Percentiles rank a stretch among this genome's conserved stretches.
phyloP scores from a whole-genome alignment of 1,140 invertebrate species.

The Mactra quadrangularis region DNA sequence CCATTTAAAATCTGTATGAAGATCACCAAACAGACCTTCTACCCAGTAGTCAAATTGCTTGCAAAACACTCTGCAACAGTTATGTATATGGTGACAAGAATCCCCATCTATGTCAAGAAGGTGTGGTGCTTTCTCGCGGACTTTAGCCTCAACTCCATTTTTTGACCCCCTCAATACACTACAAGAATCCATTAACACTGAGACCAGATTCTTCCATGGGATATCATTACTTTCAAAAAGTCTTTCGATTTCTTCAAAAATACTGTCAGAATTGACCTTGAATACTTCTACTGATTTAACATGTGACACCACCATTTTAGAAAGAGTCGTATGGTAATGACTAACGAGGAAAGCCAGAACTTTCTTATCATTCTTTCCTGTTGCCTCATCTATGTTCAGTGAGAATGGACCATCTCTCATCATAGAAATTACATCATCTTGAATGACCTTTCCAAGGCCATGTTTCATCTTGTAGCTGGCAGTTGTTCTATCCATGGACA shows the following conservation, averaged over 20 bases:
- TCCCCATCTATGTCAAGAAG: conserved; percentile 76
- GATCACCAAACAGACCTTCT: conserved; percentile 64
- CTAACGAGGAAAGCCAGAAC: conserved; percentile 51
- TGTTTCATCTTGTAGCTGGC: conserved; percentile 34
- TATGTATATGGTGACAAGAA: conserved; percentile 73
- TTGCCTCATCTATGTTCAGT: conserved; percentile 40
- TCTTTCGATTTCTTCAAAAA: conserved; percentile 12
- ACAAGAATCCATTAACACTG: conserved; percentile 73
- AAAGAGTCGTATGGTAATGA: too few species aligned
- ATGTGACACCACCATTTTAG: too few species aligned
- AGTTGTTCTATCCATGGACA: conserved; percentile 20
- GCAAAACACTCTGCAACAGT: conserved; percentile 70
- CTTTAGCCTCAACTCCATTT: conserved; percentile 67
- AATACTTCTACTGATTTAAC: too few species aligned
- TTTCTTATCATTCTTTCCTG: conserved; percentile 27
- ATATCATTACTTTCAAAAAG: too few species aligned
- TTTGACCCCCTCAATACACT: conserved; percentile 69
- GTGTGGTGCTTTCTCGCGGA: conserved; percentile 65
- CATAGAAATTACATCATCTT: neutral
- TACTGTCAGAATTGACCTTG: conserved; percentile 27
- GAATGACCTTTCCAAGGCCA: conserved; percentile 8
- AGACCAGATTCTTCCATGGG: conserved; percentile 71
- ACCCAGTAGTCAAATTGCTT: conserved; percentile 65
- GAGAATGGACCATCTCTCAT: conserved; percentile 12
- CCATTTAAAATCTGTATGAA: conserved; percentile 75